These are phyloP conservation scores for Danio albolineatus DNA, from an alignment of 2,797 vertebrate genomes.

Conservation along the genomic window DNA sequence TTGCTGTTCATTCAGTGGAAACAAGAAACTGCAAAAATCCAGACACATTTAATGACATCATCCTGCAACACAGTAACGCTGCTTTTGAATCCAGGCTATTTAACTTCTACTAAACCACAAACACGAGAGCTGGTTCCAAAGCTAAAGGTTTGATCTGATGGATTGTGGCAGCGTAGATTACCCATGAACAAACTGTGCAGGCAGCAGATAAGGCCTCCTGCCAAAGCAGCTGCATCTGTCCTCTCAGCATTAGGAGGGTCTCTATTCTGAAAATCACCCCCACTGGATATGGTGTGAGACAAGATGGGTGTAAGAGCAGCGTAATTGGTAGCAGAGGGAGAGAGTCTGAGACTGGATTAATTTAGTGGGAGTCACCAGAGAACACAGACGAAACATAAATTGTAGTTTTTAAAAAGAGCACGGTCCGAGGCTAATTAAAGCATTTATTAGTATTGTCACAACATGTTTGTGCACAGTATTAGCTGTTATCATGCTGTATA, in stretches of 20 bases:
- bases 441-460: background rate
- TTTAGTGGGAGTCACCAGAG: background rate
- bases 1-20: background rate
- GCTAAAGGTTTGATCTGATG: background rate
- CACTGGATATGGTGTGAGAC: background rate
- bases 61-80: background rate
- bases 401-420: background rate
- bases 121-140: background rate
- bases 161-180: background rate
- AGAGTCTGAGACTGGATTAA: background rate
- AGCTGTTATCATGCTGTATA: background rate
- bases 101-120: background rate
- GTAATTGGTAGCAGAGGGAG: constrained; percentile 28
- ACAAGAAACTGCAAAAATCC: background rate
- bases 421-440: background rate
- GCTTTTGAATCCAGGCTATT: background rate
- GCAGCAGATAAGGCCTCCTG: background rate
- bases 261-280: background rate
- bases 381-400: background rate
- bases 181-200: constrained; percentile 8
- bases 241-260: background rate
- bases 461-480: background rate
- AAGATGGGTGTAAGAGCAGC: constrained; percentile 12
- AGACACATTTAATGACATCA: background rate
- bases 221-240: constrained; percentile 4